A percentile compares a stretch with the other conserved stretches of the same genome.
Conservation (phyloP, 2,797 vertebrate genomes). For the Lates japonicus region DNA sequence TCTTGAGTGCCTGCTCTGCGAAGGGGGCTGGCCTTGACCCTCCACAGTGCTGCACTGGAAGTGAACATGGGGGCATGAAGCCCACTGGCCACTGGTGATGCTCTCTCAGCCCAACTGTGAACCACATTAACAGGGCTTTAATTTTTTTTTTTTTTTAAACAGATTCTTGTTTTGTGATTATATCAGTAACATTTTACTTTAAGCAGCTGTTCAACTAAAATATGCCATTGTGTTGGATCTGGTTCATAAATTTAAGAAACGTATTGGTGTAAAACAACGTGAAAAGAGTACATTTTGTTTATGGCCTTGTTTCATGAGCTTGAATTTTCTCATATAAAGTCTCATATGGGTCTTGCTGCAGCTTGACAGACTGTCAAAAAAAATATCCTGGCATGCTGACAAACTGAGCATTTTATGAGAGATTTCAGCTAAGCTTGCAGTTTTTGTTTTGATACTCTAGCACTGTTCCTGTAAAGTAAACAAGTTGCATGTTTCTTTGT, state of each 20-base stretch:
- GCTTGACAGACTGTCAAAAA: background rate
- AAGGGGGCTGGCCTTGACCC: slow-evolving; percentile 77
- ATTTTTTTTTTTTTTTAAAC: background rate
- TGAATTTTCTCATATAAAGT: background rate
- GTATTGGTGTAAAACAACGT: slow-evolving; percentile 8
- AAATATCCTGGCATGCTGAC: background rate
- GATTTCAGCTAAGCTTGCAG: background rate
- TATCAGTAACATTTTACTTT: background rate
- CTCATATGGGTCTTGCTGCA: slow-evolving; percentile 16
- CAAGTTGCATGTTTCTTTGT: slow-evolving; percentile 48
- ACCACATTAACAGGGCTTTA: slow-evolving; percentile 29
- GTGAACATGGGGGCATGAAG: slow-evolving; percentile 63
- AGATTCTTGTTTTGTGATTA: slow-evolving; percentile 20
- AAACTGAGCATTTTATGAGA: background rate
- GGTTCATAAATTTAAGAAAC: background rate
- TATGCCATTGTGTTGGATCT: background rate
- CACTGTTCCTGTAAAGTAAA: slow-evolving; percentile 26
- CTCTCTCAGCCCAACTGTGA: slow-evolving; percentile 43
- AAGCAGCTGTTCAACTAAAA: slow-evolving; percentile 2
- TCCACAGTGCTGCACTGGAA: slow-evolving; percentile 66
- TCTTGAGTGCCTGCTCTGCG: slow-evolving; percentile 86
- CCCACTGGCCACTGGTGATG: slow-evolving; percentile 71
- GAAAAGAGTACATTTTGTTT: slow-evolving; percentile 17
- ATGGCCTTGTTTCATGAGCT: slow-evolving; percentile 10
- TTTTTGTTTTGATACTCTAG: background rate